Evolutionary conservation across 2,113 vertebrate genomes (phyloP).

Genomic region (Ailurus styani): DNA sequence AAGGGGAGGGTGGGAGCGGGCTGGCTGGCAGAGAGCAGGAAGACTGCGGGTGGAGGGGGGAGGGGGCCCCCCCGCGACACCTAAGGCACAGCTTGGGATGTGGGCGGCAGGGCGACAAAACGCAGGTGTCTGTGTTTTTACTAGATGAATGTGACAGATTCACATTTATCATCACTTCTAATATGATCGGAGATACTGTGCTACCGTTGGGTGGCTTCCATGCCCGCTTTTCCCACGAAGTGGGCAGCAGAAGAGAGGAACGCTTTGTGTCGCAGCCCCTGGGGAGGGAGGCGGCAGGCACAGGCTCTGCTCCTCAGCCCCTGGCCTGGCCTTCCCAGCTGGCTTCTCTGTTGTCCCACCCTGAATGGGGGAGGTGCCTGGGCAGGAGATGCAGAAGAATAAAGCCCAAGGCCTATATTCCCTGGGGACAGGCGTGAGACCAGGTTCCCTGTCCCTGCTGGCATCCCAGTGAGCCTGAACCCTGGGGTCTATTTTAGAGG

Average conservation of each 20-base stretch:
- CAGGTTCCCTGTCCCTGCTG: neutral
- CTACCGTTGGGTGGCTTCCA: neutral
- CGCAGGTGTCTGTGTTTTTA: neutral
- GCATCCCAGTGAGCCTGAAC: neutral
- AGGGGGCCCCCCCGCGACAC: neutral
- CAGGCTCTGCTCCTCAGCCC: neutral
- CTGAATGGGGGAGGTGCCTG: neutral
- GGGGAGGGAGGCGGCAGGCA: neutral
- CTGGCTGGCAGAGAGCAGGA: neutral
- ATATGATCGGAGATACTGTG: neutral
- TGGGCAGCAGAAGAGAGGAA: neutral
- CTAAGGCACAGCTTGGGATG: neutral
- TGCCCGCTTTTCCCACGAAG: neutral
- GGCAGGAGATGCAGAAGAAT: neutral
- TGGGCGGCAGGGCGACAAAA: neutral
- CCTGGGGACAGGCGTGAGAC: neutral
- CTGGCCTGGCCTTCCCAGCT: neutral
- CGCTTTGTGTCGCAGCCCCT: neutral
- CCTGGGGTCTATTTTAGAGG: neutral
- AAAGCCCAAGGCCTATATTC: neutral
- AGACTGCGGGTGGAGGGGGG: neutral
- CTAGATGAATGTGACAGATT: neutral
- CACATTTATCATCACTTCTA: neutral
- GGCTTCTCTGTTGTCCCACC: neutral
- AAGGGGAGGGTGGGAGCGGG: neutral